A percentile compares a stretch with the other conserved stretches of the same genome.
Evolutionary conservation across 1,140 invertebrate genomes (phyloP).

Genomic region (Chlorops oryzae): DNA sequence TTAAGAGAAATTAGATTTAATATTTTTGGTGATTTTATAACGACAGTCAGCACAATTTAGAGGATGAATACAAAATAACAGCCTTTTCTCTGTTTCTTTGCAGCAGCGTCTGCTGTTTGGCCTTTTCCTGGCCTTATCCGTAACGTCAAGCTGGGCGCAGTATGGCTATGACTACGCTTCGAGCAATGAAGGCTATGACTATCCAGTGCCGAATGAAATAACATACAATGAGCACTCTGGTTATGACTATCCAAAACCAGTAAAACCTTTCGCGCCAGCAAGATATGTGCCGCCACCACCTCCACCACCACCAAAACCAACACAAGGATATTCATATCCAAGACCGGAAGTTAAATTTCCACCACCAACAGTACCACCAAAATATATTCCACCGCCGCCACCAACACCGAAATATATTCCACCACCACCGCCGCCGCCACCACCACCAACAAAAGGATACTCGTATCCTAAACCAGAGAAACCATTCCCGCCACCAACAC

Average conservation of each 20-base stretch:
- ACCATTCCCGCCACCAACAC: conserved; percentile 12
- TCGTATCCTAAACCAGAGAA: conserved; percentile 30
- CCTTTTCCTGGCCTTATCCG: no score
- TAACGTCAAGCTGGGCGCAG: no score
- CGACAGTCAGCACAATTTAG: no score
- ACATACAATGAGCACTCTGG: no score
- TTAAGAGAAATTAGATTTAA: no score
- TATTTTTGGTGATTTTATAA: no score
- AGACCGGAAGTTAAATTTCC: conserved; percentile 12
- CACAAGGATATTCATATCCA: conserved; percentile 29
- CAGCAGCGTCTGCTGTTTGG: no score
- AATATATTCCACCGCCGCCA: not conserved
- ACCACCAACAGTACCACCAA: not conserved
- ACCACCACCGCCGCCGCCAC: not conserved
- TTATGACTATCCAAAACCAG: conserved; percentile 29
- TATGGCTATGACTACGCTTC: no score
- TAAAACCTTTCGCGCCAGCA: not conserved
- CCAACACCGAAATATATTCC: not conserved
- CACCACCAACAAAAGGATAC: conserved; percentile 19
- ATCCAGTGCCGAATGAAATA: no score
- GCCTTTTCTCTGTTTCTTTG: no score
- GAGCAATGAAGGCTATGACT: no score
- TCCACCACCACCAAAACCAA: conserved; percentile 10
- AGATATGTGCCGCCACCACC: not conserved
- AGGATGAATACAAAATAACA: no score